Conservation (phyloP, 2,797 vertebrate species). For the Centroberyx gerrardi region DNA sequence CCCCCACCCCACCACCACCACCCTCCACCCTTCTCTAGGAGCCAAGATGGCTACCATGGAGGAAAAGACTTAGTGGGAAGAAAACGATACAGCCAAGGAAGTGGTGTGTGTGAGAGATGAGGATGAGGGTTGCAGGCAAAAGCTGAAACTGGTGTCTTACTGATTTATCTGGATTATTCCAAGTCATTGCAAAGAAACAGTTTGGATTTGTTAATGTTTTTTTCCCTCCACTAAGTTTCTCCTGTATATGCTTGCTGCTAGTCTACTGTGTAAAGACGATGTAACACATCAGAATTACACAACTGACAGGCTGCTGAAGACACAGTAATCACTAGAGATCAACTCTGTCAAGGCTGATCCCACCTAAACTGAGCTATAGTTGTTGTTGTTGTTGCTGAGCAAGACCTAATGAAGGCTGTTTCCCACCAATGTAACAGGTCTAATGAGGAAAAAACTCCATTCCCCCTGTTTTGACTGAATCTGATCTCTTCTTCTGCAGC, state of each 20-base stretch:
- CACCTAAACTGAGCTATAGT: background rate
- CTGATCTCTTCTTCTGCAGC: too few species aligned
- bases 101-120: slow-evolving; percentile 26
- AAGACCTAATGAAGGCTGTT: too few species aligned
- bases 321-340: background rate
- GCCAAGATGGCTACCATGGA: slow-evolving; percentile 34
- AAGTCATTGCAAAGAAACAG: slow-evolving; percentile 4
- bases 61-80: slow-evolving; percentile 3
- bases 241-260: too few species aligned
- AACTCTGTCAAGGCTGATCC: background rate
- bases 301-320: too few species aligned
- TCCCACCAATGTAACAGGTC: background rate
- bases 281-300: too few species aligned
- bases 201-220: background rate
- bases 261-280: too few species aligned
- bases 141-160: slow-evolving; percentile 15
- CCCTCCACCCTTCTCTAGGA: slow-evolving; percentile 9
- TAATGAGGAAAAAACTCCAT: background rate
- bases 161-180: slow-evolving; percentile 28
- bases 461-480: background rate
- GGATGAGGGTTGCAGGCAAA: slow-evolving; percentile 17
- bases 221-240: background rate
- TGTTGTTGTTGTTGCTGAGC: too few species aligned
- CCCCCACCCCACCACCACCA: slow-evolving; percentile 6
- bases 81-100: slow-evolving; percentile 27